Conservation (phyloP, 1,140 invertebrate genomes). For the Dufourea novaeangliae region DNA sequence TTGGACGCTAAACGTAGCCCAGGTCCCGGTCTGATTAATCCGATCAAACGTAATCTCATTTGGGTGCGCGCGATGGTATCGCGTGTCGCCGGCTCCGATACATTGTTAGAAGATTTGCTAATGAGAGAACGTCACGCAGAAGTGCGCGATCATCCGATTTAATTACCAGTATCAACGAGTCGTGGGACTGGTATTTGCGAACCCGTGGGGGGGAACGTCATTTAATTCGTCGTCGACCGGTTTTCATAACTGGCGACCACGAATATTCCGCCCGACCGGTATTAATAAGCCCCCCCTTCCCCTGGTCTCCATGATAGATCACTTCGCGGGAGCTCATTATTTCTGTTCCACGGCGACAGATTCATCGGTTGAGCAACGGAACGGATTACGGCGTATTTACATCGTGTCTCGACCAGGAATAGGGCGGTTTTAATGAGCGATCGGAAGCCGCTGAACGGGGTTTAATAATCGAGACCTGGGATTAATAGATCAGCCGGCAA, state of each 20-base stretch:
- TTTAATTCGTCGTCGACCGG: constrained; percentile 52
- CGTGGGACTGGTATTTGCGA: constrained; percentile 16
- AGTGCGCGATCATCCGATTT: constrained; percentile 53
- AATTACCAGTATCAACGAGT: constrained; percentile 51
- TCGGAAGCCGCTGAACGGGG: constrained; percentile 11
- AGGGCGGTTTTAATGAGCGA: constrained; percentile 34
- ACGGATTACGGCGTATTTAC: constrained; percentile 42
- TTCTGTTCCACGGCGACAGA: constrained; percentile 49
- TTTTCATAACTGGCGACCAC: constrained; percentile 48
- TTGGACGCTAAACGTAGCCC: constrained; percentile 28
- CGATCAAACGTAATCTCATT: constrained; percentile 51
- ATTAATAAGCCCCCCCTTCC: constrained; percentile 56
- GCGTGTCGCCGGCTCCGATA: constrained; percentile 26
- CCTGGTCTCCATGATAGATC: constrained; percentile 63
- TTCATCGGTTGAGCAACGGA: constrained; percentile 35
- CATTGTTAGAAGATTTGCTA: constrained; percentile 46
- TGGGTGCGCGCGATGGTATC: constrained; percentile 33
- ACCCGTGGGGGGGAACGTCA: constrained; percentile 14
- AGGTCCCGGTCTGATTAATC: constrained; percentile 24
- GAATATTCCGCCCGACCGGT: constrained; percentile 26
- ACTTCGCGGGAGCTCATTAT: constrained; percentile 61
- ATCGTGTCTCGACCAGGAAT: constrained; percentile 24
- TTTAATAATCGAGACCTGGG: background rate
- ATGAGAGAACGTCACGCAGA: constrained; percentile 51
- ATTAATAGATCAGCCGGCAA: constrained; percentile 2